These are phyloP conservation scores for Solenopsis fugax DNA, from an alignment of 1,140 invertebrate species.

Conservation along the genomic window DNA sequence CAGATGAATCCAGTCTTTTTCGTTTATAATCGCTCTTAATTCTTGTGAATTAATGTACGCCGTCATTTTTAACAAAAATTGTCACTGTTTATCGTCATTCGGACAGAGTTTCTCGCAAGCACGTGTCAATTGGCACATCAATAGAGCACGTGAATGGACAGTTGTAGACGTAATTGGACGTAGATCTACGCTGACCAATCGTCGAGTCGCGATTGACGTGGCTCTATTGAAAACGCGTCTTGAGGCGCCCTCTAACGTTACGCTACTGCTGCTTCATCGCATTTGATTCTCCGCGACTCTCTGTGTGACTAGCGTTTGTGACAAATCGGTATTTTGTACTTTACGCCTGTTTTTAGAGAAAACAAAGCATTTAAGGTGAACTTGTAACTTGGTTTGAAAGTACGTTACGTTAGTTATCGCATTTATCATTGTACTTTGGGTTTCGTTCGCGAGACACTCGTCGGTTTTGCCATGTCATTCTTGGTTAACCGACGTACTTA, in stretches of 20 bases:
- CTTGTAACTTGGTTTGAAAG: neutral
- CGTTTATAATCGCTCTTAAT: constrained; percentile 14
- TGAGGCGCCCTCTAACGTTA: no score
- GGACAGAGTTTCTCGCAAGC: neutral
- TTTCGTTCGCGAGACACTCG: neutral
- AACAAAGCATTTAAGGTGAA: constrained; percentile 63
- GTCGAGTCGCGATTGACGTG: no score
- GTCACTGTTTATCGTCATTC: neutral
- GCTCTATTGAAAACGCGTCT: no score
- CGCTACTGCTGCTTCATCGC: constrained; percentile 19
- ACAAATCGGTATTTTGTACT: constrained; percentile 68
- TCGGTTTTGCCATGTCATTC: constrained; percentile 80
- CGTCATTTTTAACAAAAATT: constrained; percentile 24
- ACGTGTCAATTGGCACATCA: neutral
- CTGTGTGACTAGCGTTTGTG: constrained; percentile 77
- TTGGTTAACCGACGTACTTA: constrained; percentile 65
- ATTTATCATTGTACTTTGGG: neutral
- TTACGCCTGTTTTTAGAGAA: constrained; percentile 43
- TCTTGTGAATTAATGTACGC: neutral
- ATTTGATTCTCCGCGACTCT: constrained; percentile 56
- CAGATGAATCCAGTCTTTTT: constrained; percentile 75
- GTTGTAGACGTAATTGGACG: no score
- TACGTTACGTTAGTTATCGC: constrained; percentile 6
- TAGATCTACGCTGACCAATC: no score
- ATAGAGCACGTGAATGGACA: neutral